Conservation (phyloP, 2,797 vertebrate species). For the Propithecus perrieri region DNA sequence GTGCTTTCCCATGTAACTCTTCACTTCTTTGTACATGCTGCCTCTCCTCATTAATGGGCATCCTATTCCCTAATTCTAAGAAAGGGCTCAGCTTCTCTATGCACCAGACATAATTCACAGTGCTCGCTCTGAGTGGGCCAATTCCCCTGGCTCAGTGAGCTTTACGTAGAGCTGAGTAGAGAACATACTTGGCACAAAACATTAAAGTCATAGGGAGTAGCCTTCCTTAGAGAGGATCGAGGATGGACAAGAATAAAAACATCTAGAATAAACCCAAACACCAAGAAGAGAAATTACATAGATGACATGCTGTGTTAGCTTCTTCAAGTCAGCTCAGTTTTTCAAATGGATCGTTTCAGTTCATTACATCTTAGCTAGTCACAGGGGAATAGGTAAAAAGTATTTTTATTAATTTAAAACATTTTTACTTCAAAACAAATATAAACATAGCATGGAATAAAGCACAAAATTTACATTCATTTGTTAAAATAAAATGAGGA, state of each 20-base stretch:
- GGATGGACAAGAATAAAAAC: not conserved
- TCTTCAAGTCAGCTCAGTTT: not conserved
- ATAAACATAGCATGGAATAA: not conserved
- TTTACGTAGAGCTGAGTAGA: not conserved
- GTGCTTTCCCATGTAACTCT: not conserved
- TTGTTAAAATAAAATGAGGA: not conserved
- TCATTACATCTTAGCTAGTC: not conserved
- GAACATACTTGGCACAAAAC: not conserved
- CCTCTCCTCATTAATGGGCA: not conserved
- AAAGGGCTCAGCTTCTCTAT: not conserved
- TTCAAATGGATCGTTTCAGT: not conserved
- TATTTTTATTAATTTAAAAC: not conserved
- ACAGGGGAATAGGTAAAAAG: not conserved
- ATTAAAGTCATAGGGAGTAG: not conserved
- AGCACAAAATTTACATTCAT: not conserved
- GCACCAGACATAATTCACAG: no score
- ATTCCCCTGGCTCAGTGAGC: not conserved
- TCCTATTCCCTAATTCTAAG: not conserved
- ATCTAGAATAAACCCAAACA: constrained; percentile 43
- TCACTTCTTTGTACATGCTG: not conserved
- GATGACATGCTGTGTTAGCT: not conserved
- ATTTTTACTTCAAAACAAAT: constrained; percentile 23
- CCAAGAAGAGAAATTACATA: not conserved
- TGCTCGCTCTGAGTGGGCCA: not conserved
- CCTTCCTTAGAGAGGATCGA: not conserved